Evolutionary conservation across 1,140 invertebrate species (phyloP), one percentile per base, ranked within the genome.

Genomic region (Cardiocondyla obscurior): DNA sequence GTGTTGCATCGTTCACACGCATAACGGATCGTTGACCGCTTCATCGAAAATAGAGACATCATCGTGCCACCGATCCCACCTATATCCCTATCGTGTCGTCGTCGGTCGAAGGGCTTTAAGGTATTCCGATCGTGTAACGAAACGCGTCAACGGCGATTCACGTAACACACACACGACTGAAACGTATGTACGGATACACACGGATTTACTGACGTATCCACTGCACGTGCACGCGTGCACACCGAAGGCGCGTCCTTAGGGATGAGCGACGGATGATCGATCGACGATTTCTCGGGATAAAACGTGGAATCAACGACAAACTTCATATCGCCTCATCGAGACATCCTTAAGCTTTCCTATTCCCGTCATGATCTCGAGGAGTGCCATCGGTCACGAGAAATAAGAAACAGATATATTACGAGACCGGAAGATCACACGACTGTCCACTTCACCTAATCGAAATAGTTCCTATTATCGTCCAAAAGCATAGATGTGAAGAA

Each of bases 241-340:
- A 53, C 74, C 12, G 39, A 69, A 53, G 73, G 33, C 62, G 81
- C 44, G 84, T 83, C 79, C 84, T 88, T 85, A 82, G 73, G 85
- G 76, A 90, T 87, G 86, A 87, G 81, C 90, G 92, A 92, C 91
- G 89, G 90, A 93, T 94, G 92, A 94, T 94, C 91, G 92, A 92
- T 93, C 85, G 88, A 86, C 86, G 90, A 94, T 94, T 93, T 91
- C 89, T 72, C 6, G 90, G 92, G 92, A 93, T 94, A 92, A 94
- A 83, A 81, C 87, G 88, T 90, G 91, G 89, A 88, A 93, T 94
- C 90, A 94, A 89, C 82, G 81, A 74, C n/a, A n/a, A 90, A 92
- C 92, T 93, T 94, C 92, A 81, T 82, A 81, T 85, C 79, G 42
- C 62, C 58, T 87, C 73, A 36, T 57, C 62, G 85, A 76, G 58